These are phyloP conservation scores for Notechis scutatus DNA, from an alignment of 2,113 vertebrate species.

Conservation along the genomic window DNA sequence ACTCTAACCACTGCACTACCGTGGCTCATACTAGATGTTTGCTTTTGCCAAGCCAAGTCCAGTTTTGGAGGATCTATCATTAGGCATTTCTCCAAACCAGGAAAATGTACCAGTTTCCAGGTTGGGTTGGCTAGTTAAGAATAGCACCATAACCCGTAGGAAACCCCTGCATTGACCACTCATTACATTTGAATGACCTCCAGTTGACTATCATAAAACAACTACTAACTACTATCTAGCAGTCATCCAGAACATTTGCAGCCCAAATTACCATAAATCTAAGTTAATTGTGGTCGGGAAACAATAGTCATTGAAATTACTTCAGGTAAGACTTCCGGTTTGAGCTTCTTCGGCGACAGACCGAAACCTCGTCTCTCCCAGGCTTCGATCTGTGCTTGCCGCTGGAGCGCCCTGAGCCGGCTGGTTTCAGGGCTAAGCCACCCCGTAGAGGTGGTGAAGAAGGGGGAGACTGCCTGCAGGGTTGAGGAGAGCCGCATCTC, in stretches of 20 bases:
- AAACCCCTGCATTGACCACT: not conserved
- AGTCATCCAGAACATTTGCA: not conserved
- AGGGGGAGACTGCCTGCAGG: too few species aligned
- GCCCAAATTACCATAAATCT: not conserved
- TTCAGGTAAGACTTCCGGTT: not conserved
- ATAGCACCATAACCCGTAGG: not conserved
- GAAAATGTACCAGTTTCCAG: not conserved
- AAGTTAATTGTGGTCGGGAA: not conserved
- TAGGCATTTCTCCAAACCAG: not conserved
- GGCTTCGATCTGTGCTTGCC: too few species aligned
- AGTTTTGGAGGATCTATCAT: not conserved
- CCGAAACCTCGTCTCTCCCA: too few species aligned
- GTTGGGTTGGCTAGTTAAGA: not conserved
- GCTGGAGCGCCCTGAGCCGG: too few species aligned
- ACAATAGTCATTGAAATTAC: not conserved
- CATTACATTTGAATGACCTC: not conserved
- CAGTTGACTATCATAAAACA: not conserved
- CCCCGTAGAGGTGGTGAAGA: too few species aligned
- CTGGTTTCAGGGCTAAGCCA: too few species aligned
- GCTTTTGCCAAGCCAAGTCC: not conserved
- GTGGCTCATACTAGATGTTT: not conserved
- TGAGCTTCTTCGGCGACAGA: too few species aligned
- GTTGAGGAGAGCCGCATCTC: too few species aligned
- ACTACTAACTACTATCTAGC: not conserved
- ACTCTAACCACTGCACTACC: too few species aligned